phyloP scores from a whole-genome alignment of 2,113 vertebrate species.

The Campylorhamphus procurvoides region DNA sequence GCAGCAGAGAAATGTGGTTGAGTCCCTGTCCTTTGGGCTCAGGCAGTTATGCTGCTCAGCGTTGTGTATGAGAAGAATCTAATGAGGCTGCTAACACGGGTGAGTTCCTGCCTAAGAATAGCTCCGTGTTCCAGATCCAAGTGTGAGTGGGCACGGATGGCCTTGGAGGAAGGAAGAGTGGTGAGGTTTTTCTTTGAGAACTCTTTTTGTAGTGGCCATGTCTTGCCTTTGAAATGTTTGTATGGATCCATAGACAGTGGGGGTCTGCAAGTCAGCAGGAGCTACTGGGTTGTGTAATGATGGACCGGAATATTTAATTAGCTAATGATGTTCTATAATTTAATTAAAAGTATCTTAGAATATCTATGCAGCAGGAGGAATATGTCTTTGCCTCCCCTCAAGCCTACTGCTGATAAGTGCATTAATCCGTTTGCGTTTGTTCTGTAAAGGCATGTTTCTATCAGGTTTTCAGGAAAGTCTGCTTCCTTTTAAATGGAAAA shows the following conservation, averaged over 20 bases:
- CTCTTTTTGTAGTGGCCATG: background rate
- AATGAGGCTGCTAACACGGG: accelerated
- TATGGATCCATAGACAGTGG: accelerated
- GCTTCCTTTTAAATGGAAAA: constrained; percentile 38
- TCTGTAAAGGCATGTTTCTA: constrained; percentile 27
- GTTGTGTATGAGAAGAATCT: background rate
- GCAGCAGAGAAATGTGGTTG: background rate
- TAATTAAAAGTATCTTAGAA: constrained; percentile 5
- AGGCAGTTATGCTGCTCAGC: background rate
- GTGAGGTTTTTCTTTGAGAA: background rate
- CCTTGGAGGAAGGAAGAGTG: background rate
- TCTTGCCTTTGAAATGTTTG: background rate
- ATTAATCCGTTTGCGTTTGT: constrained; percentile 22
- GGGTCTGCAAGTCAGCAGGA: background rate
- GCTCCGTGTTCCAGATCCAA: background rate
- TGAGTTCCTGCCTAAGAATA: background rate
- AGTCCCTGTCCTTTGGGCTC: background rate
- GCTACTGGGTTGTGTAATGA: background rate
- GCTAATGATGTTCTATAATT: constrained; percentile 10
- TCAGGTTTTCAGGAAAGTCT: constrained; percentile 33
- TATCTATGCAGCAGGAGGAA: background rate
- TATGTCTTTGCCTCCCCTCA: constrained; percentile 11
- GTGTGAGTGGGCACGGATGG: background rate
- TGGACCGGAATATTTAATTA: background rate
- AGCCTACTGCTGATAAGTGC: constrained; percentile 13